Evolutionary conservation across 2,888 invertebrate genomes (phyloP), one percentile per base, ranked within the genome.

Genomic region (Halocaridina rubra): DNA sequence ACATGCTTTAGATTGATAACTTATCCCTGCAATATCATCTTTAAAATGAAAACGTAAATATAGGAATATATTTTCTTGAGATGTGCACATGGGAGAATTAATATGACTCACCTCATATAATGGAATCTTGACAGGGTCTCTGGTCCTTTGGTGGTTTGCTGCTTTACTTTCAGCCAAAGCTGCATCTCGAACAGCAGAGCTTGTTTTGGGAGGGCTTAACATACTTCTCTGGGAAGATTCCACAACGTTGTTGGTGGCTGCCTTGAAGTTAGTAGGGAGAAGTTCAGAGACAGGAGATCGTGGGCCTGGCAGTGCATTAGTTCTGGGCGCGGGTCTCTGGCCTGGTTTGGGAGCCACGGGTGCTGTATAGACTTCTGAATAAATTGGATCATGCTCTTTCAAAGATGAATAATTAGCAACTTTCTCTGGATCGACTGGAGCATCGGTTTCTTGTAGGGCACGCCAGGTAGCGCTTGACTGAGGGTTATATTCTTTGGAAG

Each of bases 401-500:
- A 88, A 46, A 19, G 81, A 72, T 53, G 76, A 30, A 67, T 72
- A 81, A 72, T 80, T 84, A 33, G 72, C 74, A 8, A 88, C 57
- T 72, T 82, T 85, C 57, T 80, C 82, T 1, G 86, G 86, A 69
- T 86, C 86, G 22, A 86, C 30, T 7, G 86, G 74, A 8, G 39
- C 61, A 71, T 88, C 88, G 22, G 88, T 79, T 64, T 88, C 88
- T 67, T 78, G 86, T 16, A 88, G 88, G 22, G 85, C 85, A 27
- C 69, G 77, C 85, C 86, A 88, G n/a, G 88, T 88, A 19, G 85
- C 86, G 53, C 85, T 85, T 24, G 86, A 72, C 30, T 82, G 82
- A 10, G 88, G 88, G 80, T 88, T 88, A 81, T 88, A 88, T 53
- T 88, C 86, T 84, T 86, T 86, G 84, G 81, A 79, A 71, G 85